Percentiles rank a stretch among this genome's conserved stretches.
Conservation (phyloP, 2,888 invertebrate species). For the Eristalinus sepulchralis region DNA sequence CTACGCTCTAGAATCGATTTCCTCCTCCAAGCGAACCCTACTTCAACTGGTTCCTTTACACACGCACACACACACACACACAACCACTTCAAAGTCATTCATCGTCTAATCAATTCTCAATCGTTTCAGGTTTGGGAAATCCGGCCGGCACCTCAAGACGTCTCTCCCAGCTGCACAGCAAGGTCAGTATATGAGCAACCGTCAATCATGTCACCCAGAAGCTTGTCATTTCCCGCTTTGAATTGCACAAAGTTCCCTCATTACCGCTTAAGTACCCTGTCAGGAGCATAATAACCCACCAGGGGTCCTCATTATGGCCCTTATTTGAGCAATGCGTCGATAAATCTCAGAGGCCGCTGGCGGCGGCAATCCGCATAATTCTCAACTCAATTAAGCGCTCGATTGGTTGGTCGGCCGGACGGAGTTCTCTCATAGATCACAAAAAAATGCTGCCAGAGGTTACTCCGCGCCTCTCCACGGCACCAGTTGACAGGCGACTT, state of each 20-base stretch:
- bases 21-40: background rate
- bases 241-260: background rate
- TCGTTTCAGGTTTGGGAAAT: background rate
- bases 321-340: constrained; percentile 31
- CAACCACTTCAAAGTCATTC: background rate
- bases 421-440: background rate
- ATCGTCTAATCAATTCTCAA: background rate
- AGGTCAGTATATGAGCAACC: background rate
- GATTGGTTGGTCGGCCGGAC: constrained; percentile 29
- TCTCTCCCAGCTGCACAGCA: background rate
- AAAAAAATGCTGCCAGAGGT: background rate
- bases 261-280: constrained; percentile 13
- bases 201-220: background rate
- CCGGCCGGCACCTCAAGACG: background rate
- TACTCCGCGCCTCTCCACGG: constrained; percentile 1
- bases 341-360: constrained; percentile 28
- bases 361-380: constrained; percentile 43
- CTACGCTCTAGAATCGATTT: background rate
- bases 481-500: constrained; percentile 13
- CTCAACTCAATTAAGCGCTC: constrained; percentile 61
- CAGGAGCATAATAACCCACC: constrained; percentile 22
- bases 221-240: background rate
- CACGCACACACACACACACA: background rate
- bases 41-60: background rate
- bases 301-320: constrained; percentile 50